Evolutionary conservation across 2,888 invertebrate genomes (phyloP).

Genomic region (Catocala sponsa): DNA sequence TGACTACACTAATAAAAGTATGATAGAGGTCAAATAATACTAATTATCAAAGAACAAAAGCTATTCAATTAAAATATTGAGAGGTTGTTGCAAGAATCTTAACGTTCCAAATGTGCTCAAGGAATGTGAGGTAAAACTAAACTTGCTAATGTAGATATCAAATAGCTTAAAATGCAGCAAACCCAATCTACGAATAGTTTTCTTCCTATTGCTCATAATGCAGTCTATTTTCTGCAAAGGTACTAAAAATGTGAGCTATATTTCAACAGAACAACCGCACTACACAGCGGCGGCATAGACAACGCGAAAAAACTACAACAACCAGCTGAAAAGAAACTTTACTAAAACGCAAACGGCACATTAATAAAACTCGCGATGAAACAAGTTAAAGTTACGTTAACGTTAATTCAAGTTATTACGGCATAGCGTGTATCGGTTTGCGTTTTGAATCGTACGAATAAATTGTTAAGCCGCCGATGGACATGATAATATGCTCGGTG

Average conservation of each 20-base stretch:
- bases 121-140: too few relatives aligned
- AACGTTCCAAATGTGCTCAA: too few relatives aligned
- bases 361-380: conserved; percentile 33
- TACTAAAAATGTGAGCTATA: neutral
- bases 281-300: too few relatives aligned
- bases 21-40: too few relatives aligned
- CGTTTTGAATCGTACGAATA: conserved; percentile 16
- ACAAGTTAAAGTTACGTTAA: conserved; percentile 33
- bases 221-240: conserved; percentile 19
- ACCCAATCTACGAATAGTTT: neutral
- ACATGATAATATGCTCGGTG: conserved; percentile 14
- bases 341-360: conserved; percentile 37
- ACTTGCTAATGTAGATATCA: too few relatives aligned
- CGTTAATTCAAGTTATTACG: conserved; percentile 36
- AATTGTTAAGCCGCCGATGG: conserved; percentile 17
- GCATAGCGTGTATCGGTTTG: conserved; percentile 39
- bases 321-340: conserved; percentile 6
- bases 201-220: conserved; percentile 19
- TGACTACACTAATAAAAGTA: too few relatives aligned
- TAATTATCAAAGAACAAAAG: too few relatives aligned
- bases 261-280: neutral
- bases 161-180: too few relatives aligned
- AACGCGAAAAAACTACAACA: too few relatives aligned
- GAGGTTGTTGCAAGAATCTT: too few relatives aligned
- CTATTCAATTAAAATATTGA: too few relatives aligned